These are phyloP conservation scores for Hippocampus zosterae DNA, from an alignment of 2,113 vertebrate genomes.

Conservation along the genomic window DNA sequence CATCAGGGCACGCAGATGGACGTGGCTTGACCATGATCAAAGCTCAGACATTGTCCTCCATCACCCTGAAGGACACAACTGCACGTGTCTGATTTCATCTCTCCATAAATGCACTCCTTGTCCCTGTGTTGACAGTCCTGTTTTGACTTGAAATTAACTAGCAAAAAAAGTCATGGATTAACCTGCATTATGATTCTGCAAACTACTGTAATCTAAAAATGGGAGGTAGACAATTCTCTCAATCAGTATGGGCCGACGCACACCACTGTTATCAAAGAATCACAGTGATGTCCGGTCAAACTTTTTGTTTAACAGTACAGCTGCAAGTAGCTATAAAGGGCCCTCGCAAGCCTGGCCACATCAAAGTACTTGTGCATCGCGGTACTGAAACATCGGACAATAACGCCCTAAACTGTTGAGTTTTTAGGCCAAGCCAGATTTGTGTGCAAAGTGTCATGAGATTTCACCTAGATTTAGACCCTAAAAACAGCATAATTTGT, in stretches of 20 bases:
- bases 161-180: constrained; percentile 7
- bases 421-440: too few relatives aligned
- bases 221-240: background rate
- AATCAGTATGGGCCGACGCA: background rate
- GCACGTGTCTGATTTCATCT: constrained; percentile 20
- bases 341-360: too few relatives aligned
- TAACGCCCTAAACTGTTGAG: too few relatives aligned
- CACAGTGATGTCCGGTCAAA: background rate
- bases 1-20: constrained; percentile 66
- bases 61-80: constrained; percentile 62
- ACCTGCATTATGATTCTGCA: constrained; percentile 26
- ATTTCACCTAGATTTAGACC: too few relatives aligned
- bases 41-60: constrained; percentile 62
- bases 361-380: too few relatives aligned
- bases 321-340: too few relatives aligned
- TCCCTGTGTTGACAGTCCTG: background rate
- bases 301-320: background rate
- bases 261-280: background rate
- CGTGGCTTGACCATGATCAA: constrained; percentile 63
- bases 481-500: too few relatives aligned
- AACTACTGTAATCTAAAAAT: constrained; percentile 8
- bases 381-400: too few relatives aligned
- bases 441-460: too few relatives aligned
- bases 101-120: constrained; percentile 10
- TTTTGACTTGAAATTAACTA: constrained; percentile 22